These are phyloP conservation scores for Drosophila basisetae DNA, from an alignment of 2,888 invertebrate species.

Conservation along the genomic window DNA sequence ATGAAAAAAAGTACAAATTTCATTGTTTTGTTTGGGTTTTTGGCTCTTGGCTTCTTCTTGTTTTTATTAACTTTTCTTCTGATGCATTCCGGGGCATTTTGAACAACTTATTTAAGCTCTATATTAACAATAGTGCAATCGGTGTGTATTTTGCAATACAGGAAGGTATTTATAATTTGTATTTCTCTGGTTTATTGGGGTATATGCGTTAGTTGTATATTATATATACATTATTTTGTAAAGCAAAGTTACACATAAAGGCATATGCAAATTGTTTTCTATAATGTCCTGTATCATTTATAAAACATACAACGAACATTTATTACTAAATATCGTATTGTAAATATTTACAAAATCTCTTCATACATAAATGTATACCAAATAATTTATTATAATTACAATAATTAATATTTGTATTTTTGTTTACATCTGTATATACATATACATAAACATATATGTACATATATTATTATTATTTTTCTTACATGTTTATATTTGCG, in stretches of 20 bases:
- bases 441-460: constrained; percentile 1
- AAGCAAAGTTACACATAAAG: constrained; percentile 5
- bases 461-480: background rate
- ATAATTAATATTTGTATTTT: constrained; percentile 16
- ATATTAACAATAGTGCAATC: constrained; percentile 29
- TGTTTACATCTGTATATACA: constrained; percentile 14
- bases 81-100: constrained; percentile 10
- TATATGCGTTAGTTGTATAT: constrained; percentile 35
- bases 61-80: constrained; percentile 35
- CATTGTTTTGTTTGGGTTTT: constrained; percentile 22
- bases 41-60: constrained; percentile 15
- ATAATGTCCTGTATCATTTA: constrained; percentile 10
- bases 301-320: constrained; percentile 8
- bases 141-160: constrained; percentile 4
- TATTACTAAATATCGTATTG: constrained; percentile 5
- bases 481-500: constrained; percentile 1
- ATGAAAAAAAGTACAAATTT: background rate
- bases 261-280: background rate
- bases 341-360: constrained; percentile 29
- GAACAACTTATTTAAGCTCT: constrained; percentile 41
- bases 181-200: background rate
- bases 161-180: constrained; percentile 12
- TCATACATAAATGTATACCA: constrained; percentile 13
- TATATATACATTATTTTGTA: constrained; percentile 19
- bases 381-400: constrained; percentile 9